Conservation (phyloP, 2,888 invertebrate species). For the Nipponacmea schrenckii region DNA sequence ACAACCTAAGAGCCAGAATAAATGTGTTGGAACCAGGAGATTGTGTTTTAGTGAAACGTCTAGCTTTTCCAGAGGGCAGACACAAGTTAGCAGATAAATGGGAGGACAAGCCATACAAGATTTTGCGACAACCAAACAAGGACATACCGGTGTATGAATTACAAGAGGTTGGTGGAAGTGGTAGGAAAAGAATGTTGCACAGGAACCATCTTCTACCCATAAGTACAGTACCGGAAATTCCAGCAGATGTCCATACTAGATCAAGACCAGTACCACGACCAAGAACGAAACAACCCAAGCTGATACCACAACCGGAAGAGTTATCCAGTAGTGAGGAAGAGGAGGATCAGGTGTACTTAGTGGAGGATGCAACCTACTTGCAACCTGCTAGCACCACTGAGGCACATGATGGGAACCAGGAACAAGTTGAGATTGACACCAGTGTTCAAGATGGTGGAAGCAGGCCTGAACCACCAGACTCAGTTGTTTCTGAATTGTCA, state of each 20-base stretch:
- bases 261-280: slow-evolving; percentile 1
- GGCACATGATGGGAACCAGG: neutral
- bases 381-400: neutral
- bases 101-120: too few relatives aligned
- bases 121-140: too few relatives aligned
- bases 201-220: neutral
- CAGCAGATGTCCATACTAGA: neutral
- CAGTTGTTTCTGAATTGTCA: neutral
- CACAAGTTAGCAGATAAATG: too few relatives aligned
- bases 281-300: neutral
- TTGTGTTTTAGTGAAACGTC: neutral
- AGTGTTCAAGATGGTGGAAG: neutral
- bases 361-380: neutral
- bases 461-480: neutral
- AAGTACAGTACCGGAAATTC: neutral
- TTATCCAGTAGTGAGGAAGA: neutral
- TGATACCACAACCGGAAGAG: neutral
- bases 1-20: neutral
- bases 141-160: too few relatives aligned
- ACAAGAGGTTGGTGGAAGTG: neutral
- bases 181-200: neutral
- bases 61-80: neutral
- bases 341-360: neutral
- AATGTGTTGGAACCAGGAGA: neutral
- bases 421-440: neutral